Evolutionary conservation across 2,888 invertebrate genomes (phyloP).

Genomic region (Drosophila anomelani): DNA sequence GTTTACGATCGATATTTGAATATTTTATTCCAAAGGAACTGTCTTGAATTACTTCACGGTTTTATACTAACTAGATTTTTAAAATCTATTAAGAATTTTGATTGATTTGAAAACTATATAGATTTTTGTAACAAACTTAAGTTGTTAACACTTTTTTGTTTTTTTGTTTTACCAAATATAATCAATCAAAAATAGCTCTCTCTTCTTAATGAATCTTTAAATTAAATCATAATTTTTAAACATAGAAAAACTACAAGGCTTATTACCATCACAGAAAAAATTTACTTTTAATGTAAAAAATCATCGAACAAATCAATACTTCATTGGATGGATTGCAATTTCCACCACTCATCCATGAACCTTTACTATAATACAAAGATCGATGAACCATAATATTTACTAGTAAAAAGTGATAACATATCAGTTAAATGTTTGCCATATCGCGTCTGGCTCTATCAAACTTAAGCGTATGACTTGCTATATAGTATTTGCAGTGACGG

Average conservation of each 20-base stretch:
- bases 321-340: neutral
- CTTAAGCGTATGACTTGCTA: conserved; percentile 19
- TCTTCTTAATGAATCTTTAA: neutral
- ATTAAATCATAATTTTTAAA: neutral
- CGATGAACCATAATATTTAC: conserved; percentile 11
- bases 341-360: neutral
- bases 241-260: too few species aligned
- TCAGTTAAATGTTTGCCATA: neutral
- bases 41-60: too few species aligned
- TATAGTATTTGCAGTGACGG: neutral
- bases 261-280: neutral
- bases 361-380: neutral
- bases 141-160: too few species aligned
- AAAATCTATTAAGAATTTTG: neutral
- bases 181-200: too few species aligned
- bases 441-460: conserved; percentile 13
- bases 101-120: neutral
- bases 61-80: too few species aligned
- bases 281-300: neutral
- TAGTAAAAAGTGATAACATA: conserved; percentile 6
- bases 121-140: neutral
- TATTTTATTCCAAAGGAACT: neutral
- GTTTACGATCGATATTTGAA: neutral
- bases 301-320: neutral
- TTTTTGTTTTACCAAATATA: neutral